Evolutionary conservation across 2,113 vertebrate species (phyloP).

Genomic region (Egretta garzetta): DNA sequence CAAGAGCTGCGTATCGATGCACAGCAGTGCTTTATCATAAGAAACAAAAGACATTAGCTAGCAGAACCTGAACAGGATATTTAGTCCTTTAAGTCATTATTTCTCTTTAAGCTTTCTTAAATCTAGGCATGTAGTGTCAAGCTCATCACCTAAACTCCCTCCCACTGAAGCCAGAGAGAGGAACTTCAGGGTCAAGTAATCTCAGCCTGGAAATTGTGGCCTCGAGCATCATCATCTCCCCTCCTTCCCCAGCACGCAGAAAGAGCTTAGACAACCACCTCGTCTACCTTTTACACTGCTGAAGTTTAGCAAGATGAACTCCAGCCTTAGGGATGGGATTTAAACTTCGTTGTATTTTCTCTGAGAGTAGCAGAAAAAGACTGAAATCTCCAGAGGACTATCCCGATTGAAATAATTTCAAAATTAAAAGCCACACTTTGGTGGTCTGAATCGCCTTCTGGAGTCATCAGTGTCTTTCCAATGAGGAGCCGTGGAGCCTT

Average conservation of each 20-base stretch:
- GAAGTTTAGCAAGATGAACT: neutral
- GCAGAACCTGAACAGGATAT: neutral
- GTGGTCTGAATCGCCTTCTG: neutral
- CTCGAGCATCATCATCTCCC: neutral
- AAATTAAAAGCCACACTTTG: neutral
- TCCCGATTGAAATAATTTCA: neutral
- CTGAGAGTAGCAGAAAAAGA: neutral
- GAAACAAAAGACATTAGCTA: neutral
- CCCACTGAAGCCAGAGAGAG: neutral
- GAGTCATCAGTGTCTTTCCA: neutral
- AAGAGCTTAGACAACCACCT: neutral
- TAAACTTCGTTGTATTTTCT: accelerated
- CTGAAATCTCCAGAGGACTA: neutral
- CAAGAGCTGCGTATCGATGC: neutral
- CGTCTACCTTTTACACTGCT: neutral
- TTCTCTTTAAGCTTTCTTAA: neutral
- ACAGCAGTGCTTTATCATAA: neutral
- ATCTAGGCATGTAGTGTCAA: neutral
- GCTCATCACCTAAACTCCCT: neutral
- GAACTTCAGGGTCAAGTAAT: neutral
- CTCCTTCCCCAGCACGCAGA: neutral
- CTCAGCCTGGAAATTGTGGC: neutral
- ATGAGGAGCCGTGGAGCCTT: accelerated
- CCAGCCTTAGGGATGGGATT: neutral
- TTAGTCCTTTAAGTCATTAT: neutral